Percentiles rank a stretch among this genome's conserved stretches.
These are phyloP conservation scores for Ligdia adustata DNA, from an alignment of 2,888 invertebrate genomes.

Conservation along the genomic window DNA sequence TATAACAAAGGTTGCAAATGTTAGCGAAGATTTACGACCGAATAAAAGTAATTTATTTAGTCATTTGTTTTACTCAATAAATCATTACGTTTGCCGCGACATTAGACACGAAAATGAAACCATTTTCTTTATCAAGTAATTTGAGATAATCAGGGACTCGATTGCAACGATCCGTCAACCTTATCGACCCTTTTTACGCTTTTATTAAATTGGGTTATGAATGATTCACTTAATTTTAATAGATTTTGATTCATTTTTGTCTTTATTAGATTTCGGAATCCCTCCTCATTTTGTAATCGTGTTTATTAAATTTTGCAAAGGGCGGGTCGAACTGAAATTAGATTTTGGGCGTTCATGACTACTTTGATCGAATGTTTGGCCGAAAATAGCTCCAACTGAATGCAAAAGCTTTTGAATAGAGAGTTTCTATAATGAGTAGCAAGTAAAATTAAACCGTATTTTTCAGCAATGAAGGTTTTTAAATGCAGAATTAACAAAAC, in stretches of 20 bases:
- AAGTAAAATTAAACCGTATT: background rate
- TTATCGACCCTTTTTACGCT: slow-evolving; percentile 26
- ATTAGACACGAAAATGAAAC: slow-evolving; percentile 17
- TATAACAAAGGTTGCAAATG: slow-evolving; percentile 5
- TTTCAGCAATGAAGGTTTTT: background rate
- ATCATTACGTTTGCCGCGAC: slow-evolving; percentile 14
- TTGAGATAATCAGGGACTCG: slow-evolving; percentile 14
- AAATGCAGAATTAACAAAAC: background rate
- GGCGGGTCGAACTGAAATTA: background rate
- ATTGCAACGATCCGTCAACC: slow-evolving; percentile 26
- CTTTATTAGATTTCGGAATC: slow-evolving; percentile 13
- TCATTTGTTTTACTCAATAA: slow-evolving; percentile 17
- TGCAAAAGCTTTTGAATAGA: background rate
- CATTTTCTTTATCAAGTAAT: slow-evolving; percentile 17
- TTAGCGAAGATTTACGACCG: slow-evolving; percentile 8
- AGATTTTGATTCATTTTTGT: slow-evolving; percentile 17
- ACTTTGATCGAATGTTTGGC: background rate
- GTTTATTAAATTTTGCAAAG: slow-evolving; percentile 12
- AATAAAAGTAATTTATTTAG: slow-evolving; percentile 16
- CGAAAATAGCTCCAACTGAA: too few species aligned
- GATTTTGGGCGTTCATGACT: slow-evolving; percentile 1
- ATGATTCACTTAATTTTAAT: slow-evolving; percentile 17
- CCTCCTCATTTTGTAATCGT: slow-evolving; percentile 6
- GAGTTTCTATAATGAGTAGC: too few species aligned
- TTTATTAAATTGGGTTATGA: slow-evolving; percentile 26